Evolutionary conservation across 2,797 vertebrate species (phyloP).

Genomic region (Ceryle rudis): DNA sequence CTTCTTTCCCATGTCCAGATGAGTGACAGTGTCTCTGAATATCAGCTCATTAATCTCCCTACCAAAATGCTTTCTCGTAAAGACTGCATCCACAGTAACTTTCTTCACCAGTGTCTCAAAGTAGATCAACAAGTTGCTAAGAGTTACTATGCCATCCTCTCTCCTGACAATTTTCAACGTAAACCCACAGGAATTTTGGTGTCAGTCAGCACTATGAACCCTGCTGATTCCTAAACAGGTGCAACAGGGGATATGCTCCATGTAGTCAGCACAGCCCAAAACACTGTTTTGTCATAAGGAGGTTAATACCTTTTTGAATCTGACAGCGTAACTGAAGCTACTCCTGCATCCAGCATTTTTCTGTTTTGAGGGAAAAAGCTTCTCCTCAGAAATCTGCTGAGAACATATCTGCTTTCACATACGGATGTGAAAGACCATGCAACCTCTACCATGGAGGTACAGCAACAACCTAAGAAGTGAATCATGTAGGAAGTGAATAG

Average conservation of each 20-base stretch:
- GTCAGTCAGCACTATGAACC: neutral
- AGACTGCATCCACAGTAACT: neutral
- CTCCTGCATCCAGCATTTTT: neutral
- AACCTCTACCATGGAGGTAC: neutral
- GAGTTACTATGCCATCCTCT: neutral
- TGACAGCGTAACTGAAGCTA: neutral
- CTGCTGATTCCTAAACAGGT: neutral
- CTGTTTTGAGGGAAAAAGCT: neutral
- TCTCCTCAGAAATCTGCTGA: neutral
- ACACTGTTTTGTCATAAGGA: neutral
- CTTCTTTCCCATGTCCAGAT: neutral
- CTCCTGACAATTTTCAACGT: neutral
- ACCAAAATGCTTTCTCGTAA: neutral
- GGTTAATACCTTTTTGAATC: neutral
- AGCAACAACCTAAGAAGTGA: neutral
- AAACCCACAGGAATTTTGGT: neutral
- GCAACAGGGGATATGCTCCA: neutral
- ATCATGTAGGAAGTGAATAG: neutral
- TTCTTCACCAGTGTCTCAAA: neutral
- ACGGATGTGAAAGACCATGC: neutral
- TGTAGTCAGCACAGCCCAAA: neutral
- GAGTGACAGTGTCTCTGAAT: neutral
- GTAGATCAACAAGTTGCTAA: neutral
- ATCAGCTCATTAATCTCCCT: neutral
- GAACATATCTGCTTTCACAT: too few relatives aligned